These are phyloP conservation scores for Sinonovacula constricta DNA, from an alignment of 1,140 invertebrate species.

Conservation along the genomic window DNA sequence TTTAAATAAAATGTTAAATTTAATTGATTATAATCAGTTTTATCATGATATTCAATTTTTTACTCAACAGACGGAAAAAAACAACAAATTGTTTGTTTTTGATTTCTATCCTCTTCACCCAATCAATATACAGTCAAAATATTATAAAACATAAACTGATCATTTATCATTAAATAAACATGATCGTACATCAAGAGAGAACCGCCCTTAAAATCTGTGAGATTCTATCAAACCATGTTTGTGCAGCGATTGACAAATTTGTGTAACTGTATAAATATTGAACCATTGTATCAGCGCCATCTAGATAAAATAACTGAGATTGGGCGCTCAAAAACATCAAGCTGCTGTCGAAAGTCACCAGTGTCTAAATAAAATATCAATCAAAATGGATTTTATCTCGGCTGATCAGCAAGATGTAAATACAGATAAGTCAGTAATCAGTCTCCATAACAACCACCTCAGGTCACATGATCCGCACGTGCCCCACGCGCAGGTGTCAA, in stretches of 20 bases:
- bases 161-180: background rate
- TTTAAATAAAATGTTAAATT: no score
- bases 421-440: no score
- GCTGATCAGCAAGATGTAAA: background rate
- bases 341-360: constrained; percentile 35
- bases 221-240: background rate
- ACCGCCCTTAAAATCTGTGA: background rate
- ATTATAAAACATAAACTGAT: background rate
- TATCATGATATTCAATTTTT: constrained; percentile 17
- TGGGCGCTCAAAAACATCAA: background rate
- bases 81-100: background rate
- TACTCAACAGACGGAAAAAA: background rate
- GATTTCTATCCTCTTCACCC: no score
- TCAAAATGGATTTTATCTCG: constrained; percentile 11
- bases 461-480: no score
- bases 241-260: background rate
- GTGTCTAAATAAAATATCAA: constrained; percentile 56
- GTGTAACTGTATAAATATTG: background rate
- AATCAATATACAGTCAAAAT: background rate
- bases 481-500: background rate
- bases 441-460: no score
- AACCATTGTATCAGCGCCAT: background rate
- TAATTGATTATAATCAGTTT: no score
- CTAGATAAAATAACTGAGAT: background rate
- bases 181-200: background rate